phyloP scores from a whole-genome alignment of 2,888 invertebrate genomes.

The Pantelozetes paolii region DNA sequence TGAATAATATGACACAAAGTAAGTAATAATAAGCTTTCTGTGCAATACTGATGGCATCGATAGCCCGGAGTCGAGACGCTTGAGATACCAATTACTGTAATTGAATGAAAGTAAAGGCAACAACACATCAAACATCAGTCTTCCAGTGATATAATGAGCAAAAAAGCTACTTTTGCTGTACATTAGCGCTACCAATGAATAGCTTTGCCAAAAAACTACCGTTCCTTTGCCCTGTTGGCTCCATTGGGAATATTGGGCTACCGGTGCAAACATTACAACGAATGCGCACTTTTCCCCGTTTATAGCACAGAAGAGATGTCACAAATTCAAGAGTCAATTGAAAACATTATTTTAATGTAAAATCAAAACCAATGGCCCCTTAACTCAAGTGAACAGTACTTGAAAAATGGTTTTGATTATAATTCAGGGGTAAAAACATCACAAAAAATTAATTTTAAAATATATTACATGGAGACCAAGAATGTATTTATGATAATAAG shows the following conservation, averaged over 20 bases:
- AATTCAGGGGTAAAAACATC: no score
- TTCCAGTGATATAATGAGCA: constrained; percentile 29
- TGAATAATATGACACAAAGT: constrained; percentile 10
- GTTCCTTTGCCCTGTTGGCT: neutral
- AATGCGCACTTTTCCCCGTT: neutral
- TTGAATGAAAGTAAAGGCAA: constrained; percentile 17
- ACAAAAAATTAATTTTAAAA: no score
- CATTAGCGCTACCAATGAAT: constrained; percentile 27
- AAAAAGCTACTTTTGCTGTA: constrained; percentile 33
- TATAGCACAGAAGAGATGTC: no score
- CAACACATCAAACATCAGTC: no score
- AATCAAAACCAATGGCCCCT: no score
- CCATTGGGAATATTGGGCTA: neutral
- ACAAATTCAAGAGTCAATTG: no score
- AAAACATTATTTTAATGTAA: no score
- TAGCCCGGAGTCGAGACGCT: constrained; percentile 28
- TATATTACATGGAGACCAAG: no score
- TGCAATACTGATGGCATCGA: constrained; percentile 21
- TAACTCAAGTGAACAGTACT: no score
- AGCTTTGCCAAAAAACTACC: constrained; percentile 1
- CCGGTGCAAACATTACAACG: no score
- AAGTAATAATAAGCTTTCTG: constrained; percentile 17
- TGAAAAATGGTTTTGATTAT: no score
- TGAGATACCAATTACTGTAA: constrained; percentile 36
- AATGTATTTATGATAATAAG: no score